Conservation (phyloP, 2,888 invertebrate genomes). For the Lasioglossum calceatum region DNA sequence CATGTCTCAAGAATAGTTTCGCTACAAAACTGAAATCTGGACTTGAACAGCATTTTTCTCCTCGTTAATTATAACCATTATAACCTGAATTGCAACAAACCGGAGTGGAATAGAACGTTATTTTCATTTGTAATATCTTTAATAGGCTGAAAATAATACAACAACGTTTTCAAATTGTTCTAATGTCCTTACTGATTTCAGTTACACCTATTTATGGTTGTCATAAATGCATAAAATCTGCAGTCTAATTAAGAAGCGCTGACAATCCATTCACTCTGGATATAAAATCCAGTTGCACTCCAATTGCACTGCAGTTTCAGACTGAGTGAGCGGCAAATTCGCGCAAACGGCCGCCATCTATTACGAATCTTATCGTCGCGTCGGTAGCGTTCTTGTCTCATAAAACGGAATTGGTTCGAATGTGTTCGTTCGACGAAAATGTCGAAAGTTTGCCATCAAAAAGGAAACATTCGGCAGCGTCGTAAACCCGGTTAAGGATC, state of each 20-base stretch:
- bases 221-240: no score
- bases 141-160: no score
- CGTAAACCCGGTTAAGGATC: conserved; percentile 1
- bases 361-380: background rate
- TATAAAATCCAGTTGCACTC: background rate
- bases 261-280: background rate
- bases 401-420: background rate
- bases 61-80: no score
- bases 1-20: no score
- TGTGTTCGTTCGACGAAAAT: background rate
- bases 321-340: background rate
- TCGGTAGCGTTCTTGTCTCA: background rate
- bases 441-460: background rate
- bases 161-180: no score
- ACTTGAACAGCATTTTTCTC: no score
- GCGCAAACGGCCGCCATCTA: background rate
- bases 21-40: no score
- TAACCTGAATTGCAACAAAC: no score
- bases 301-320: background rate
- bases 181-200: no score
- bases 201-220: no score
- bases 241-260: background rate
- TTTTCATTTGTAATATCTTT: no score
- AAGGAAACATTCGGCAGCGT: background rate
- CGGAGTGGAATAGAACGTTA: no score